Evolutionary conservation across 1,140 invertebrate species (phyloP).

Genomic region (Achatina immaculata): DNA sequence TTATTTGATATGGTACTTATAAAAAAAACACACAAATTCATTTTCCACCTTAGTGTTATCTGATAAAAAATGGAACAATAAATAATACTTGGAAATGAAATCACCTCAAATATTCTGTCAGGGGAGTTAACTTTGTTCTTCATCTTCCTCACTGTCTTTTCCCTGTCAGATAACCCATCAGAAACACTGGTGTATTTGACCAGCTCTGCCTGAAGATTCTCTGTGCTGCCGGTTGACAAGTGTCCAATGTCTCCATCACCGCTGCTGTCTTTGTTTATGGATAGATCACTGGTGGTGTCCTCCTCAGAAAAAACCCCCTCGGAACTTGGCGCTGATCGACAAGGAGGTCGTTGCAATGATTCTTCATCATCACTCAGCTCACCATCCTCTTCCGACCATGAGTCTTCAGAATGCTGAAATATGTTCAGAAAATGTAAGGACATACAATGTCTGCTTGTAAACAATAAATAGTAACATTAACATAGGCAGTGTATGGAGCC

Average conservation of each 20-base stretch:
- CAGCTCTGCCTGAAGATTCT: constrained; percentile 76
- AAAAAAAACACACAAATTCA: too few species aligned
- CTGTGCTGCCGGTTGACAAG: constrained; percentile 82
- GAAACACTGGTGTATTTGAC: constrained; percentile 60
- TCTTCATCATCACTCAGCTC: constrained; percentile 74
- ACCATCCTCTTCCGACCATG: constrained; percentile 80
- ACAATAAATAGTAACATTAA: constrained; percentile 23
- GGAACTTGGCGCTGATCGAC: constrained; percentile 64
- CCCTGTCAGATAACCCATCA: constrained; percentile 68
- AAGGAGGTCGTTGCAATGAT: constrained; percentile 40
- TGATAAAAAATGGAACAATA: too few species aligned
- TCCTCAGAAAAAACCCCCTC: constrained; percentile 74
- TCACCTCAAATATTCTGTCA: constrained; percentile 58
- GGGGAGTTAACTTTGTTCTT: constrained; percentile 19
- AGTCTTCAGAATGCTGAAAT: constrained; percentile 65
- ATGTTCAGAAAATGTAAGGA: too few species aligned
- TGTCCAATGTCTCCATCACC: constrained; percentile 80
- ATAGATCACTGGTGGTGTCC: constrained; percentile 80
- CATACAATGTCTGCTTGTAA: too few species aligned
- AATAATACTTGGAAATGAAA: too few species aligned
- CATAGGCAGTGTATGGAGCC: too few species aligned
- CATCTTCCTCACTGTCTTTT: constrained; percentile 48
- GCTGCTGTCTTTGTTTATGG: constrained; percentile 33
- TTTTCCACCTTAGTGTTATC: too few species aligned
- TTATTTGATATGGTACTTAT: too few species aligned